Conservation (phyloP, 2,797 vertebrate species). For the Anguilla pacifica region DNA sequence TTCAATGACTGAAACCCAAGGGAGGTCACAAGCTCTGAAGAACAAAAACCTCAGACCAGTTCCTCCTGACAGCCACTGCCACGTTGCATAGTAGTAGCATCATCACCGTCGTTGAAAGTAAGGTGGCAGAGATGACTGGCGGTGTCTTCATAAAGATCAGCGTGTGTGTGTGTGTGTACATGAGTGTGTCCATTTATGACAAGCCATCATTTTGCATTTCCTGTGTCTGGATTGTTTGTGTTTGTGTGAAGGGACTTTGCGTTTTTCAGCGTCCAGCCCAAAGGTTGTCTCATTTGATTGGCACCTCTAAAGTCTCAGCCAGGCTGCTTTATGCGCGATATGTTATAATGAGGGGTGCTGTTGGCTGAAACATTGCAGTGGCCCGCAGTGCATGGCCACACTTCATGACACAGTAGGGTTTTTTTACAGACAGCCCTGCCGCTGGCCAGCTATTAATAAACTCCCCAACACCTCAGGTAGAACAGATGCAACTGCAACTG, state of each 20-base stretch:
- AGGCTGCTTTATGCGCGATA: background rate
- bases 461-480: background rate
- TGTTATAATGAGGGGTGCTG: background rate
- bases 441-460: background rate
- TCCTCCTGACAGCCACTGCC: background rate
- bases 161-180: background rate
- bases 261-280: background rate
- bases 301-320: background rate
- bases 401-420: background rate
- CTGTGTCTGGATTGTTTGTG: background rate
- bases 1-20: background rate
- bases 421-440: background rate
- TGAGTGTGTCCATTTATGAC: background rate
- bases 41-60: background rate
- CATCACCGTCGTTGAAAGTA: background rate
- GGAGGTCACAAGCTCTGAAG: background rate
- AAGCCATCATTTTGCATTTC: too few species aligned
- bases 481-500: background rate
- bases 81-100: background rate
- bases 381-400: background rate
- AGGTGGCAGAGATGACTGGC: background rate
- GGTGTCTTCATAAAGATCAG: background rate
- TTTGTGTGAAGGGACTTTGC: background rate
- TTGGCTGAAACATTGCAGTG: background rate
- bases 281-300: background rate